Evolutionary conservation across 2,888 invertebrate species (phyloP), one percentile per base, ranked within the genome.

Genomic region (Deroplatys truncata): DNA sequence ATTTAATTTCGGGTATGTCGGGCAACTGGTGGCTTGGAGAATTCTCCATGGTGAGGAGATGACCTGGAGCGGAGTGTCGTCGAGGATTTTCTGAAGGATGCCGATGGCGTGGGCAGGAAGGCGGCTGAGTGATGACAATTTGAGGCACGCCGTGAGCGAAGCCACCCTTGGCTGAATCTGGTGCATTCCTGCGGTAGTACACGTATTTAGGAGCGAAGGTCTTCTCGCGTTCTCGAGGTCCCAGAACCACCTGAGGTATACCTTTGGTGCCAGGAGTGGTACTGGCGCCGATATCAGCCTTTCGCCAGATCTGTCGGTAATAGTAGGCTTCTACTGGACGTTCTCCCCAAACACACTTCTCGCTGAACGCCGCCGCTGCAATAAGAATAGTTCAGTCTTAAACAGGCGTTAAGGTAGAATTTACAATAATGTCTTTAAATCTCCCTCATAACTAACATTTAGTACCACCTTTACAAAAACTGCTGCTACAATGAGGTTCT

Each of bases 271-370:
- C 85, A 9, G 88, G 20, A 4, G 86, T 83, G 16, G 88, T 89
- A 72, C 20, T 20, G 20, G 56, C 25, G 20, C 56, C 56, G 16
- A 89, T 88, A 9, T 90, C 91, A 28, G 82, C 82, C n/a, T 49
- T 86, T 28, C 91, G 89, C 35, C 85, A 56, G 9, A 90, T 88
- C 28, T 91, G 91, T 25, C 89, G 90, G 88, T 90, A 91, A 85
- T 90, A 91, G 89, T 91, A 91, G 13, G 85, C 84, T 56, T 91
- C 91, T 2, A 91, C 89, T 35, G 90, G 89, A 1, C 90, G 88
- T 8, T 90, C 86, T 10, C 91, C 91, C 91, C 91, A 91, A 10
- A 89, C 90, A 87, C 91, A 91, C n/a, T 72, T 86, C 29, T 90
- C 91, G 87, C 90, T 90, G 86, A 87, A 89, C 28, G 88, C 88